Conservation (phyloP, 2,888 invertebrate genomes). For the Dicyrtoma fusca region DNA sequence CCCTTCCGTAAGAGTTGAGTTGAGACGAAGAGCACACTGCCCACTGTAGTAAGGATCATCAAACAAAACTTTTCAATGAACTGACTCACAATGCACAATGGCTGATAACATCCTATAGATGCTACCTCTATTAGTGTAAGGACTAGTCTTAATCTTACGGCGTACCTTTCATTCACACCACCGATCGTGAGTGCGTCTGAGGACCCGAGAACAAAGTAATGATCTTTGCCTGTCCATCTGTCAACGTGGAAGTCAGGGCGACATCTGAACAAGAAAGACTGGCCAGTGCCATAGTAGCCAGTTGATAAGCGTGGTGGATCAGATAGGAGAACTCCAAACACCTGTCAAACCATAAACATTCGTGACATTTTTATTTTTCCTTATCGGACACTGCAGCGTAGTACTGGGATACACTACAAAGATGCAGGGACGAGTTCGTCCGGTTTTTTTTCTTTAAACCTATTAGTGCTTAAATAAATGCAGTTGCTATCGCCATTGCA, state of each 20-base stretch:
- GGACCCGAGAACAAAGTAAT: constrained; percentile 77
- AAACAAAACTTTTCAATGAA: too few relatives aligned
- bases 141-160: background rate
- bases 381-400: background rate
- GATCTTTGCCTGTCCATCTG: constrained; percentile 97
- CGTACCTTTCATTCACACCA: constrained; percentile 15
- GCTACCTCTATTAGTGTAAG: too few relatives aligned
- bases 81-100: too few relatives aligned
- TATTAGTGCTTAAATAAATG: too few relatives aligned
- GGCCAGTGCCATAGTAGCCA: constrained; percentile 69
- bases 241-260: constrained; percentile 80
- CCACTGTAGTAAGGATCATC: constrained; percentile 68
- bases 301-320: constrained; percentile 22
- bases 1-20: constrained; percentile 95
- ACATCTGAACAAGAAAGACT: constrained; percentile 90
- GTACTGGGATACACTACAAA: background rate
- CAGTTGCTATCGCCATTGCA: too few relatives aligned
- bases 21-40: constrained; percentile 96
- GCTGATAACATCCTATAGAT: too few relatives aligned
- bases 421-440: background rate
- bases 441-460: too few relatives aligned
- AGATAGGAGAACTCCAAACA: constrained; percentile 39
- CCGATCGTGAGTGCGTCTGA: constrained; percentile 10
- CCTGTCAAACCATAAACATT: constrained; percentile 25
- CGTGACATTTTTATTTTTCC: too few relatives aligned